Conservation (phyloP, 2,113 vertebrate genomes). For the Trogon surrucura region DNA sequence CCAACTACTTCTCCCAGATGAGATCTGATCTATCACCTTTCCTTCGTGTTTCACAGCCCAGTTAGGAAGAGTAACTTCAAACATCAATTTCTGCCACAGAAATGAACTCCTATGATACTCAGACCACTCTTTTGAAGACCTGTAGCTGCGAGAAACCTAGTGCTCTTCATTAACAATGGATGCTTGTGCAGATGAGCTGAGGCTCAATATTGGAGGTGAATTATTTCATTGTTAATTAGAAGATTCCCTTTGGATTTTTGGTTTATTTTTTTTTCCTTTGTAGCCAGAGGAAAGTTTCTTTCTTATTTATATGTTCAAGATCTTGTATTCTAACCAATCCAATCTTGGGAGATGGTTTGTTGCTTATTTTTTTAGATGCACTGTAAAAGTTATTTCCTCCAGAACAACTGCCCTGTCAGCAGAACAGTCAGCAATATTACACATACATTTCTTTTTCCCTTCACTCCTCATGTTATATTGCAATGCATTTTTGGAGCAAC, state of each 20-base stretch:
- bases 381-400: constrained; percentile 34
- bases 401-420: constrained; percentile 52
- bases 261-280: not conserved
- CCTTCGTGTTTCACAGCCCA: not conserved
- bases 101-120: not conserved
- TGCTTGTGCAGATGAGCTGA: not conserved
- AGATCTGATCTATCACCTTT: not conserved
- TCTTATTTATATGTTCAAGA: not conserved
- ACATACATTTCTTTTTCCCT: not conserved
- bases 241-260: not conserved
- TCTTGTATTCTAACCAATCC: not conserved
- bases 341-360: not conserved
- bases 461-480: constrained; percentile 13
- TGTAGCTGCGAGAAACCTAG: not conserved
- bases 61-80: not conserved
- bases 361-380: not conserved
- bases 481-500: constrained; percentile 34
- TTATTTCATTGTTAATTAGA: constrained; percentile 15
- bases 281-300: not conserved
- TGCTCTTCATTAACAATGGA: not conserved
- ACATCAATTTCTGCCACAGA: not conserved
- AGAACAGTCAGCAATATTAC: constrained; percentile 39
- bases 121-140: not conserved
- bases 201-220: not conserved
- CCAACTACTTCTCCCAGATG: not conserved